These are phyloP conservation scores for Dunckerocampus dactyliophorus DNA, from an alignment of 2,113 vertebrate genomes.

Conservation along the genomic window DNA sequence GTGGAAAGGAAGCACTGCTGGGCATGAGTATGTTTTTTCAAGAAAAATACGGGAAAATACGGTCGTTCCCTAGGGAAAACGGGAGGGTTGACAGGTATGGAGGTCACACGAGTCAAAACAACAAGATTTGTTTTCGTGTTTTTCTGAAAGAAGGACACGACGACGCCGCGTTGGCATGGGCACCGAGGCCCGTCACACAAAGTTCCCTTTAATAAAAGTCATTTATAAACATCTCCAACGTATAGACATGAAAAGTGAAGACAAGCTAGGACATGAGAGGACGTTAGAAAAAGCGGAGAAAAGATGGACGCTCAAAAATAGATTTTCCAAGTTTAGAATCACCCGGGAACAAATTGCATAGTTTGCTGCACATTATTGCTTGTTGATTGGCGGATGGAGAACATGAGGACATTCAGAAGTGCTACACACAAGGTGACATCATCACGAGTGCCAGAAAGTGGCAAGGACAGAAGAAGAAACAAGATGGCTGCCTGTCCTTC, in stretches of 20 bases:
- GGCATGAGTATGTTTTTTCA: no score
- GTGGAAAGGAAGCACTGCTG: no score
- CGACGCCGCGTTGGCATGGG: no score
- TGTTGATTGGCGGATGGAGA: constrained; percentile 38
- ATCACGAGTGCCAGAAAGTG: constrained; percentile 1
- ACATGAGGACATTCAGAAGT: constrained; percentile 48
- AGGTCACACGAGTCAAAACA: no score
- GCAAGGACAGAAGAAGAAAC: not conserved
- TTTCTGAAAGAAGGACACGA: no score
- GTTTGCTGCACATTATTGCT: constrained; percentile 66
- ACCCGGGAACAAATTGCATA: constrained; percentile 63
- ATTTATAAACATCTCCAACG: constrained; percentile 69
- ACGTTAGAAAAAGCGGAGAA: not conserved
- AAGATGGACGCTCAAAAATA: not conserved
- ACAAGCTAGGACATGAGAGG: constrained; percentile 55
- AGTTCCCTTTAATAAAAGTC: constrained; percentile 61
- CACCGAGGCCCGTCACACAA: constrained; percentile 8
- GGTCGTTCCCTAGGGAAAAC: no score
- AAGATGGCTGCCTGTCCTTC: constrained; percentile 11
- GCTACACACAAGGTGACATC: constrained; percentile 45
- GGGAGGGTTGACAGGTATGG: no score
- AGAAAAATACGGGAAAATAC: no score
- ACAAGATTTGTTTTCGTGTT: no score
- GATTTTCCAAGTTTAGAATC: constrained; percentile 52
- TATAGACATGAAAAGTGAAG: constrained; percentile 62